Percentiles rank a stretch among this genome's conserved stretches.
Evolutionary conservation across 2,113 vertebrate species (phyloP).

Genomic region (Pica pica): DNA sequence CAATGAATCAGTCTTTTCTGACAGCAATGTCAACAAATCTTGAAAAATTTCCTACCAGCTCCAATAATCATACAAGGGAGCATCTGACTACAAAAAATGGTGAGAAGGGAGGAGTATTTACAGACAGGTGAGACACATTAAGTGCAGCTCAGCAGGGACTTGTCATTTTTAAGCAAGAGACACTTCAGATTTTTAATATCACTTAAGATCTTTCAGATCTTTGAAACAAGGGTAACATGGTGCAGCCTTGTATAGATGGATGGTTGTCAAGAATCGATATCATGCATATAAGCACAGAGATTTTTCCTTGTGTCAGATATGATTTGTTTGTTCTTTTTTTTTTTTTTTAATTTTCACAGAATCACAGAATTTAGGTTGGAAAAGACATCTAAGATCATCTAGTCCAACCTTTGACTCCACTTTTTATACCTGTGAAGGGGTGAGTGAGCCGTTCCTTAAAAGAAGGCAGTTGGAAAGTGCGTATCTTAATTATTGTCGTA

Average conservation of each 20-base stretch:
- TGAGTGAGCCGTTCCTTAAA: not conserved
- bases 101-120: not conserved
- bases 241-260: not conserved
- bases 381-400: not conserved
- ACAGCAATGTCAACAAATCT: not conserved
- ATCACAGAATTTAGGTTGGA: not conserved
- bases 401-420: not conserved
- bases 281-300: not conserved
- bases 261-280: not conserved
- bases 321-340: not conserved
- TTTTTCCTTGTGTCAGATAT: not conserved
- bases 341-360: not conserved
- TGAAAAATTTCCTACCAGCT: not conserved
- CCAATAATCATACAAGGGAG: not conserved
- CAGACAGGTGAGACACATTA: not conserved
- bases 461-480: not conserved
- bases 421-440: not conserved
- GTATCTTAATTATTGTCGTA: not conserved
- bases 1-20: not conserved
- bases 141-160: not conserved
- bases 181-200: not conserved
- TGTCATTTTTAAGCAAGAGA: not conserved
- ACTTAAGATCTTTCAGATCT: not conserved
- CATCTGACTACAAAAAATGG: not conserved
- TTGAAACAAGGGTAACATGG: not conserved